Base-by-base conservation (phyloP, 2,888 invertebrate genomes). In the Oscheius sp. region DNA sequence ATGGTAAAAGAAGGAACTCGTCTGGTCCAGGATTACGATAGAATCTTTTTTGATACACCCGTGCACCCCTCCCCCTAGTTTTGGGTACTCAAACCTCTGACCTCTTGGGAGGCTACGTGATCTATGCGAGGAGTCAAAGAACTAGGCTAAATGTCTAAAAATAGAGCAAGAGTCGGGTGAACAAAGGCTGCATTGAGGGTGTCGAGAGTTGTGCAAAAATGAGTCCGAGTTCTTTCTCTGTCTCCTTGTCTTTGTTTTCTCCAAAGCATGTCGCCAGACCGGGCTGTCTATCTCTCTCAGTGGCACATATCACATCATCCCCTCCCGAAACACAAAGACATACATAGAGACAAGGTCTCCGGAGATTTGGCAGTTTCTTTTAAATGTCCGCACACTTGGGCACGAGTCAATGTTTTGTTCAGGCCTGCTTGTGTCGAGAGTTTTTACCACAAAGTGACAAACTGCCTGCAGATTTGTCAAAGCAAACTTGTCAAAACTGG, bases 381-480 rank as follows among this genome's bases (percentile, higher is more conserved):
- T 63, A 63, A 63, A 63, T 63, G 63, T 63, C 63, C 63, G 63
- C 63, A 63, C 63, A 57, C 57, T 21, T 13, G 57, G 21, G 57
- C 32, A 57, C 33, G 57, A 10, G 57, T 57, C 29, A 53, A 21
- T 53, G n/a, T 53, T 53, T 9, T 11, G 50, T 29, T 29, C 53
- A 10, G 2, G 32, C 21, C 21, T 57, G 10, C 10, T 10, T 21
- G 21, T 32, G 33, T 10, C 21, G 10, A 33, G 33, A 29, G 10
- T 57, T 57, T 29, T 10, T 32, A 53, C 53, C n/a, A 13, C 53
- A 53, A 21, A 53, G 53, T 21, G 29, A 13, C 53, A 53, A 42
- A 42, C 42, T 42, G 42, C 42, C 42, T 42, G 42, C 53, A 53
- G 29, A 29, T 53, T 53, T 13, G 53, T 33, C 32, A 29, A 10